These are phyloP conservation scores for Gadopsis marmoratus DNA, from an alignment of 2,797 vertebrate species.

Conservation along the genomic window DNA sequence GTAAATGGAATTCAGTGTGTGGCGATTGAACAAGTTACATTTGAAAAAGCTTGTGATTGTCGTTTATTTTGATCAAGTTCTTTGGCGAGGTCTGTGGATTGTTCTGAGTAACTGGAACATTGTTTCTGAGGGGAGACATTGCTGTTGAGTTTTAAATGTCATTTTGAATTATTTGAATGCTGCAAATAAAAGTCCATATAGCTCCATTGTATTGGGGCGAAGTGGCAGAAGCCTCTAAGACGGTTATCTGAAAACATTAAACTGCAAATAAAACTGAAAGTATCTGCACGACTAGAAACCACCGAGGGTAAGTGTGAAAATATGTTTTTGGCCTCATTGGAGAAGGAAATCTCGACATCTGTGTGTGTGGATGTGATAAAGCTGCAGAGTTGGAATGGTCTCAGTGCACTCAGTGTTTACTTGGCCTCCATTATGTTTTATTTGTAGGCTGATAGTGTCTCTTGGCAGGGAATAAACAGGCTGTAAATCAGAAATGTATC, in stretches of 20 bases:
- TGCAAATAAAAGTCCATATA: conserved; percentile 23
- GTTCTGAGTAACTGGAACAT: conserved; percentile 11
- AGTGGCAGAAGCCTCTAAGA: conserved; percentile 26
- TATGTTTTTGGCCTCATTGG: conserved; percentile 49
- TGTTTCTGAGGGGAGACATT: conserved; percentile 17
- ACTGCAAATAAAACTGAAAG: conserved; percentile 39
- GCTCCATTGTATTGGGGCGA: conserved; percentile 5
- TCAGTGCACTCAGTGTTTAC: conserved; percentile 78
- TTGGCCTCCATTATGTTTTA: conserved; percentile 85
- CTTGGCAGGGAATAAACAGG: conserved; percentile 72
- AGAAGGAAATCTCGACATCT: conserved; percentile 73
- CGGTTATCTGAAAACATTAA: conserved; percentile 35
- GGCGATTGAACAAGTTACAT: conserved; percentile 9
- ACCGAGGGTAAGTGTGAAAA: conserved; percentile 21
- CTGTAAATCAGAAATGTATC: conserved; percentile 75
- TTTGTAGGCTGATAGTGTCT: conserved; percentile 81
- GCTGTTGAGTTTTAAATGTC: conserved; percentile 30
- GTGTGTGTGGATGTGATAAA: conserved; percentile 67
- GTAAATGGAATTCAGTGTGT: not conserved
- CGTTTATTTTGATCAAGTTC: conserved; percentile 29
- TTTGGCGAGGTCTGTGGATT: not conserved
- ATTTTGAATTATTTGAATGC: conserved; percentile 23
- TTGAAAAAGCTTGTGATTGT: conserved; percentile 21
- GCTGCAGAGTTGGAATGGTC: conserved; percentile 72
- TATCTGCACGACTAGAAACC: conserved; percentile 22